A percentile compares a stretch with the other conserved stretches of the same genome.
Conservation (phyloP, 2,797 vertebrate species). For the Cetoscarus ocellatus region DNA sequence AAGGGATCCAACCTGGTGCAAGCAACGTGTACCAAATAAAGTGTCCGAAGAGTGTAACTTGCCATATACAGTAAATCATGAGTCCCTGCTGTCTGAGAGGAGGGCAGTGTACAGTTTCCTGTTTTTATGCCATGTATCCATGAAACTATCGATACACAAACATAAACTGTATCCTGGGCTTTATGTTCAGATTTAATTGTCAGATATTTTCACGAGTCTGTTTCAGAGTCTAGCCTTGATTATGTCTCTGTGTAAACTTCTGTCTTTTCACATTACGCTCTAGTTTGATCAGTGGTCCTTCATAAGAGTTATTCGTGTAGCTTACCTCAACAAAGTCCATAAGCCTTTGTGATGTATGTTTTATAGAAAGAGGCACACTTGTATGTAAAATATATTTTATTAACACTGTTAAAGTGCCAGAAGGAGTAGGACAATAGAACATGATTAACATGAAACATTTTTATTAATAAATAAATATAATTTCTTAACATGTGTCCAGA, state of each 20-base stretch:
- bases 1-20: no score
- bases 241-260: neutral
- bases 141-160: no score
- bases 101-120: no score
- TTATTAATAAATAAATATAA: conserved; percentile 38
- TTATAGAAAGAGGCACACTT: conserved; percentile 35
- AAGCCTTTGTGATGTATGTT: conserved; percentile 31
- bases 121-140: no score
- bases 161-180: no score
- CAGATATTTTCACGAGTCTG: no score
- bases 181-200: no score
- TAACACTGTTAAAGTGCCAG: conserved; percentile 37
- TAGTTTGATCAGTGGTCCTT: conserved; percentile 8
- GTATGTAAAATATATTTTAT: conserved; percentile 50
- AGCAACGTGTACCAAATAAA: no score
- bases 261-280: conserved; percentile 12
- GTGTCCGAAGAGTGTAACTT: no score
- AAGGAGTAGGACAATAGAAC: conserved; percentile 42
- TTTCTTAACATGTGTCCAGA: conserved; percentile 13
- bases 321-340: conserved; percentile 16
- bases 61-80: no score
- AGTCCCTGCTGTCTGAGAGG: no score
- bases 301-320: conserved; percentile 9
- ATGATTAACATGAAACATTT: conserved; percentile 23
- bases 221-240: neutral